These are phyloP conservation scores for Leptodactylus fallax DNA, from an alignment of 2,797 vertebrate species.

Conservation along the genomic window DNA sequence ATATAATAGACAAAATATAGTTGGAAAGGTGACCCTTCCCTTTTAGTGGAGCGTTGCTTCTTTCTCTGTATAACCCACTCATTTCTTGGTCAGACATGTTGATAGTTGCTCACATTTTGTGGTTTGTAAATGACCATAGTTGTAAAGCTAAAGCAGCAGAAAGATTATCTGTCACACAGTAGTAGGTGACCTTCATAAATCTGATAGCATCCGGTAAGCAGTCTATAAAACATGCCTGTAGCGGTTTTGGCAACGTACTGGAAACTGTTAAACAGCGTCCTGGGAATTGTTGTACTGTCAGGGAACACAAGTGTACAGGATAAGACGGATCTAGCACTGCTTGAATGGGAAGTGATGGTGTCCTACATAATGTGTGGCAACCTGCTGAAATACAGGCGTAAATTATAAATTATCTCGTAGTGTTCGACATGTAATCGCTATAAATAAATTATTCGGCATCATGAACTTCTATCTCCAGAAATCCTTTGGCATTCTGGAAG, in stretches of 20 bases:
- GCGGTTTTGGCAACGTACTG: not conserved
- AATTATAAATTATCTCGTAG: constrained; percentile 15
- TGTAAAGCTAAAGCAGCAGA: not conserved
- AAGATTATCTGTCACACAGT: not conserved
- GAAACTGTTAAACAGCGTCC: not conserved
- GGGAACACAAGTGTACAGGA: not conserved
- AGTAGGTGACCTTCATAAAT: not conserved
- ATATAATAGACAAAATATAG: too few species aligned
- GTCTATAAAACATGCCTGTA: constrained; percentile 3
- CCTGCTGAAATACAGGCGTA: constrained; percentile 4
- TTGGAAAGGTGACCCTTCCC: too few species aligned
- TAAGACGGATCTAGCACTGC: not conserved
- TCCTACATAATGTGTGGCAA: constrained; percentile 5
- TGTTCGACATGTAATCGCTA: not conserved
- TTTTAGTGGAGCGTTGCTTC: not conserved
- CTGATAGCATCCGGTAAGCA: not conserved
- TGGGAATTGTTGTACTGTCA: not conserved
- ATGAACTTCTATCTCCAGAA: constrained; percentile 4
- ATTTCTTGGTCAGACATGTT: not conserved
- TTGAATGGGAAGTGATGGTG: not conserved
- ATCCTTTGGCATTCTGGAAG: constrained; percentile 51
- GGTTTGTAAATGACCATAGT: not conserved
- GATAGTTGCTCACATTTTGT: not conserved
- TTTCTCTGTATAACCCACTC: not conserved
- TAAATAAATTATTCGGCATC: not conserved